These are phyloP conservation scores for Muscina levida DNA, from an alignment of 2,888 invertebrate species.

Conservation along the genomic window DNA sequence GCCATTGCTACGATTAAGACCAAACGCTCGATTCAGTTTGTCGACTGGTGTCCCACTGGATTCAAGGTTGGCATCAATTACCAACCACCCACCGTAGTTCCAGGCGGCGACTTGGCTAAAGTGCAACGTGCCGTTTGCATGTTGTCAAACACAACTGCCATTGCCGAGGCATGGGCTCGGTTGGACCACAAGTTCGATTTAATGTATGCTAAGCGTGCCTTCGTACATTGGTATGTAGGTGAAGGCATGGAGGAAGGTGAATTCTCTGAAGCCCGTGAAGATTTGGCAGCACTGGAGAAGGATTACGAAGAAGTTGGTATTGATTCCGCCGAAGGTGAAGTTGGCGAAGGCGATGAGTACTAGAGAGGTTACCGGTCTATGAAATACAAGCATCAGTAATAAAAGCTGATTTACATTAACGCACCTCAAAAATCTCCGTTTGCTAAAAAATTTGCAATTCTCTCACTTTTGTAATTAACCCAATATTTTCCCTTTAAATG, in stretches of 20 bases:
- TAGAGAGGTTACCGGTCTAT: conserved; percentile 73
- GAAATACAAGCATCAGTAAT: conserved; percentile 22
- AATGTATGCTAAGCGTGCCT: conserved; percentile 97
- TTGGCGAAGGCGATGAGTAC: conserved; percentile 87
- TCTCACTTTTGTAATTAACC: neutral
- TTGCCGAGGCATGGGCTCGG: conserved; percentile 97
- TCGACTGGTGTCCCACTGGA: conserved; percentile 93
- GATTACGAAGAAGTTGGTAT: conserved; percentile 90
- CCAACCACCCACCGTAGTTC: conserved; percentile 94
- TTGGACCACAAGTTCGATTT: conserved; percentile 97
- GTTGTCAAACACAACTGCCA: conserved; percentile 97
- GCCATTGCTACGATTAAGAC: conserved; percentile 96
- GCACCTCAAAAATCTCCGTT: conserved; percentile 33
- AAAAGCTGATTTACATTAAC: conserved; percentile 12
- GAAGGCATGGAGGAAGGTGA: conserved; percentile 94
- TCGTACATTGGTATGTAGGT: conserved; percentile 96
- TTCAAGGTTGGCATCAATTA: conserved; percentile 93
- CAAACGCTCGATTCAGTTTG: conserved; percentile 94
- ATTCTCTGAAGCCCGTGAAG: conserved; percentile 93
- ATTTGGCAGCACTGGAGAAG: conserved; percentile 89
- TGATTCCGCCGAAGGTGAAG: conserved; percentile 86
- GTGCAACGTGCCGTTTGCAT: conserved; percentile 97
- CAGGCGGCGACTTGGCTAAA: conserved; percentile 94
- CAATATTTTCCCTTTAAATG: neutral
- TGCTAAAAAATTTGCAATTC: neutral